Evolutionary conservation across 2,113 vertebrate species (phyloP).

Genomic region (Ursus arctos): DNA sequence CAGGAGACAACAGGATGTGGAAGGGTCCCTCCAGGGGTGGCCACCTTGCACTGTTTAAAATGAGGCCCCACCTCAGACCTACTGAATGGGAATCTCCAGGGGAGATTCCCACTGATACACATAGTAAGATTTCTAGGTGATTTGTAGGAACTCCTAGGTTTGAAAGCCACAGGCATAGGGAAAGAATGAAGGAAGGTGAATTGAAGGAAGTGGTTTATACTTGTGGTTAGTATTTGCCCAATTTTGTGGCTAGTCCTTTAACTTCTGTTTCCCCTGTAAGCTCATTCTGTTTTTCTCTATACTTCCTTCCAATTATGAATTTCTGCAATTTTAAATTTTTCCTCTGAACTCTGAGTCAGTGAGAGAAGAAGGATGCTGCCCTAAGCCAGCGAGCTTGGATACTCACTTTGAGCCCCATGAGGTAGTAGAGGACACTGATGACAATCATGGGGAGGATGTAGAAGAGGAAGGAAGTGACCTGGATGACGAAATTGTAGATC

Average conservation of each 20-base stretch:
- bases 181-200: neutral
- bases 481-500: slow-evolving; percentile 96
- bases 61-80: neutral
- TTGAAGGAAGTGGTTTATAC: neutral
- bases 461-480: slow-evolving; percentile 95
- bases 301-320: neutral
- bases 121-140: neutral
- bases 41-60: neutral
- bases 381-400: neutral
- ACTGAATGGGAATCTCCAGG: neutral
- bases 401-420: slow-evolving; percentile 94
- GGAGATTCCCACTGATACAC: neutral
- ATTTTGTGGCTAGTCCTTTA: neutral
- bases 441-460: slow-evolving; percentile 95
- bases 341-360: neutral
- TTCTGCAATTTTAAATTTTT: neutral
- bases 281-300: neutral
- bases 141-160: neutral
- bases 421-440: slow-evolving; percentile 94
- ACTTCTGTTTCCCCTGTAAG: neutral
- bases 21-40: neutral
- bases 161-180: neutral
- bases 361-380: neutral
- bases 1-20: neutral
- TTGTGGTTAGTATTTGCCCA: neutral